Evolutionary conservation across 2,797 vertebrate species (phyloP).

Genomic region (Melanotaenia nigrans): DNA sequence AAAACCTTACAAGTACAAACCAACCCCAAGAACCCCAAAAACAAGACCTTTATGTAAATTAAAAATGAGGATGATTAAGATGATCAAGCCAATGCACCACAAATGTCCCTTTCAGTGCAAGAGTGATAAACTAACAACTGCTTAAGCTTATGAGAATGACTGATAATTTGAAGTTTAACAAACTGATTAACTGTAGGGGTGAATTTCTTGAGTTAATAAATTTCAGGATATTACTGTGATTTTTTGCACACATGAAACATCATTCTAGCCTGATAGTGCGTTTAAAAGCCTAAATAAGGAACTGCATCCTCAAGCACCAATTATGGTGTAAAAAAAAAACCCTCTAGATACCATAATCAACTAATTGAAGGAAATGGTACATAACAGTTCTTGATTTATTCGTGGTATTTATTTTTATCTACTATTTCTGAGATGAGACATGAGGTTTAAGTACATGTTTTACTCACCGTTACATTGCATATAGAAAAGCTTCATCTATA

Average conservation of each 20-base stretch:
- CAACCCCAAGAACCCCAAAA: too few relatives aligned
- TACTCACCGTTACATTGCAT: constrained; percentile 20
- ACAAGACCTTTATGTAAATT: too few relatives aligned
- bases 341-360: not conserved
- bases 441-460: constrained; percentile 11
- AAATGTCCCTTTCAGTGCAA: too few relatives aligned
- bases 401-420: not conserved
- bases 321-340: not conserved
- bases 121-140: not conserved
- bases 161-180: not conserved
- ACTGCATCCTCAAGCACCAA: not conserved
- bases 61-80: too few relatives aligned
- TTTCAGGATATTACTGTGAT: not conserved
- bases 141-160: not conserved
- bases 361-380: not conserved
- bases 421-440: constrained; percentile 3
- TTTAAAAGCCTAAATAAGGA: not conserved
- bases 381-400: not conserved
- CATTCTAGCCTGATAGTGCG: not conserved
- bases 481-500: constrained; percentile 64
- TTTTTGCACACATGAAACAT: not conserved
- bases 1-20: not conserved
- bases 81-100: too few relatives aligned
- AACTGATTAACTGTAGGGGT: not conserved
- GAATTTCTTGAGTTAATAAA: not conserved